A percentile compares a stretch with the other conserved stretches of the same genome.
Conservation (phyloP, 1,140 invertebrate genomes). For the Pinna nobilis region DNA sequence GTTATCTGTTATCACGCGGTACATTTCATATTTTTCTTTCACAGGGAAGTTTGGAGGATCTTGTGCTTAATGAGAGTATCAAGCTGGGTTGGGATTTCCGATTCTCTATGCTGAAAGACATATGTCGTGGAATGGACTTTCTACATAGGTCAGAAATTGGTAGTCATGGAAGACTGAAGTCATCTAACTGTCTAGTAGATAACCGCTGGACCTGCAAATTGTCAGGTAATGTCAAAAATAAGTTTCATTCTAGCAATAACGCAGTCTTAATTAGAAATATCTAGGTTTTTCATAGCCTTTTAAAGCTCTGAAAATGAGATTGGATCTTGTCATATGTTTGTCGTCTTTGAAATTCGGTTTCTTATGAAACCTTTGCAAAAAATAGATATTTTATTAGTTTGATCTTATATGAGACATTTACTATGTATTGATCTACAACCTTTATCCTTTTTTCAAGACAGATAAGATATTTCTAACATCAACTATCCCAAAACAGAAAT, state of each 20-base stretch:
- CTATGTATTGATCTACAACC: too few species aligned
- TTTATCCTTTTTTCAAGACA: too few species aligned
- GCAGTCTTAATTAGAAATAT: too few species aligned
- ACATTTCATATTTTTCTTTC: neutral
- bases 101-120: slow-evolving; percentile 48
- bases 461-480: too few species aligned
- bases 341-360: neutral
- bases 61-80: slow-evolving; percentile 40
- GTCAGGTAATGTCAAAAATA: too few species aligned
- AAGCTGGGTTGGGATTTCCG: slow-evolving; percentile 52
- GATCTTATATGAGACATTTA: neutral
- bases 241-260: too few species aligned
- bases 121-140: slow-evolving; percentile 64
- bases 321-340: neutral
- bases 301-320: too few species aligned
- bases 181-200: slow-evolving; percentile 94
- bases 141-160: slow-evolving; percentile 90
- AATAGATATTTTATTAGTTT: neutral
- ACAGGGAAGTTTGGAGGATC: slow-evolving; percentile 53
- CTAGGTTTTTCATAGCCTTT: too few species aligned
- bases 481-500: too few species aligned
- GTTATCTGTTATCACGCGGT: neutral
- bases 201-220: slow-evolving; percentile 94
- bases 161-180: slow-evolving; percentile 90
- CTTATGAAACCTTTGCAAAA: neutral